These are phyloP conservation scores for Bovichtus diacanthus DNA, from an alignment of 2,797 vertebrate genomes.

Conservation along the genomic window DNA sequence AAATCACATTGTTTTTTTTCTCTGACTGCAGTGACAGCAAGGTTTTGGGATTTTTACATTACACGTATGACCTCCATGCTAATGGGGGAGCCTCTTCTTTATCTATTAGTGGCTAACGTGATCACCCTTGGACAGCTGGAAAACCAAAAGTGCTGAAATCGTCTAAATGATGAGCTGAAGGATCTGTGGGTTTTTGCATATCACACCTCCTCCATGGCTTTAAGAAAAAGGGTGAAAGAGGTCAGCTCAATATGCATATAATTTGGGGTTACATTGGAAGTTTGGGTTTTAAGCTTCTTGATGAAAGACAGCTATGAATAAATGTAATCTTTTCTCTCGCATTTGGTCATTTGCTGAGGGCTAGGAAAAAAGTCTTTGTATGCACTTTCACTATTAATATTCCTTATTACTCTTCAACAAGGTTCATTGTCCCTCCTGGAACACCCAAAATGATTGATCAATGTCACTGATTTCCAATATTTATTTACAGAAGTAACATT, in stretches of 20 bases:
- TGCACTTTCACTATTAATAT: conserved; percentile 64
- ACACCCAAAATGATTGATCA: conserved; percentile 34
- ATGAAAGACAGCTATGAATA: conserved; percentile 85
- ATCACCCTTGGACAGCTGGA: conserved; percentile 66
- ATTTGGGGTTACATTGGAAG: conserved; percentile 84
- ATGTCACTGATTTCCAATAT: conserved; percentile 42
- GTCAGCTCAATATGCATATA: conserved; percentile 85
- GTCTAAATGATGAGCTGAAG: conserved; percentile 80
- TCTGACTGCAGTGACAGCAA: conserved; percentile 45
- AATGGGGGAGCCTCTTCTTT: conserved; percentile 68
- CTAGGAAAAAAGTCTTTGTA: conserved; percentile 74
- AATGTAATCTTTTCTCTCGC: conserved; percentile 83
- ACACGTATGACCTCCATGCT: conserved; percentile 66
- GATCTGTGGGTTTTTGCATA: conserved; percentile 81
- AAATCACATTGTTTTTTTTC: conserved; percentile 56
- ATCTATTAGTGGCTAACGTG: conserved; percentile 74
- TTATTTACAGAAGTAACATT: conserved; percentile 33
- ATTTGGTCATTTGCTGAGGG: conserved; percentile 80
- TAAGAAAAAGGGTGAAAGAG: conserved; percentile 80
- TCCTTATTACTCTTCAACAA: conserved; percentile 63
- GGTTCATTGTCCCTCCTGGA: conserved; percentile 65
- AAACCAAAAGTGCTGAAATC: conserved; percentile 85
- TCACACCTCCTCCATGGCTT: conserved; percentile 78
- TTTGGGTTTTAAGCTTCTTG: conserved; percentile 84
- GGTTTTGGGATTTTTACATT: conserved; percentile 53